Conservation (phyloP, 2,113 vertebrate genomes). For the Orientallactaga bullata region DNA sequence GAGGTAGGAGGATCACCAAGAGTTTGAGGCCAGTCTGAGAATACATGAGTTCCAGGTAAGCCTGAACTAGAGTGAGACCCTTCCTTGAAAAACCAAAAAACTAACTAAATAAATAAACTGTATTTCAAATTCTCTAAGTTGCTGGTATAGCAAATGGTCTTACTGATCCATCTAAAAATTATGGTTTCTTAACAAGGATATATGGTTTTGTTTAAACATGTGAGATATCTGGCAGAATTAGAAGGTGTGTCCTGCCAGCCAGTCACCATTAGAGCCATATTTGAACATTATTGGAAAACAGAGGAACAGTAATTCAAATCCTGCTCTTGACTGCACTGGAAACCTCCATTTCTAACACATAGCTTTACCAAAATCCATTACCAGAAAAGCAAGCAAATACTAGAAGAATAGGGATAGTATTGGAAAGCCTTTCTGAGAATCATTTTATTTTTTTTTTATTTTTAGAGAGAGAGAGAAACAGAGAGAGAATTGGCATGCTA, state of each 20-base stretch:
- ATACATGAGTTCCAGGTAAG: too few relatives aligned
- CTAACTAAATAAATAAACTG: slow-evolving; percentile 19
- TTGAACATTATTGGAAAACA: background rate
- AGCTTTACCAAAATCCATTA: background rate
- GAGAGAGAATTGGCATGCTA: too few relatives aligned
- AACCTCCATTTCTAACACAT: slow-evolving; percentile 7
- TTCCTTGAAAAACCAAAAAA: too few relatives aligned
- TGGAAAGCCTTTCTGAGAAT: slow-evolving; percentile 25
- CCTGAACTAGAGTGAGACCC: too few relatives aligned
- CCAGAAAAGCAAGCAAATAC: background rate
- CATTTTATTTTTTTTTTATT: too few relatives aligned
- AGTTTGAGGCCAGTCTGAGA: too few relatives aligned
- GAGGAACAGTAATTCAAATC: slow-evolving; percentile 16
- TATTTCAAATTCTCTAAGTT: slow-evolving; percentile 40
- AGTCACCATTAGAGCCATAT: background rate
- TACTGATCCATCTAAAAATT: background rate
- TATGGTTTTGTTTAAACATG: slow-evolving; percentile 1
- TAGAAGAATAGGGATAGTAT: background rate
- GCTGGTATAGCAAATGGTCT: background rate
- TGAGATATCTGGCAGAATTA: slow-evolving; percentile 2
- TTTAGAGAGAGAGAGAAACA: too few relatives aligned
- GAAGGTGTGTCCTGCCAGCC: background rate
- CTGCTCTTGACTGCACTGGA: background rate
- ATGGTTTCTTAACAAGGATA: slow-evolving; percentile 5
- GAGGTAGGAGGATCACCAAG: too few relatives aligned